Evolutionary conservation across 2,888 invertebrate genomes (phyloP), one percentile per base, ranked within the genome.

Genomic region (Drosophila lutescens): DNA sequence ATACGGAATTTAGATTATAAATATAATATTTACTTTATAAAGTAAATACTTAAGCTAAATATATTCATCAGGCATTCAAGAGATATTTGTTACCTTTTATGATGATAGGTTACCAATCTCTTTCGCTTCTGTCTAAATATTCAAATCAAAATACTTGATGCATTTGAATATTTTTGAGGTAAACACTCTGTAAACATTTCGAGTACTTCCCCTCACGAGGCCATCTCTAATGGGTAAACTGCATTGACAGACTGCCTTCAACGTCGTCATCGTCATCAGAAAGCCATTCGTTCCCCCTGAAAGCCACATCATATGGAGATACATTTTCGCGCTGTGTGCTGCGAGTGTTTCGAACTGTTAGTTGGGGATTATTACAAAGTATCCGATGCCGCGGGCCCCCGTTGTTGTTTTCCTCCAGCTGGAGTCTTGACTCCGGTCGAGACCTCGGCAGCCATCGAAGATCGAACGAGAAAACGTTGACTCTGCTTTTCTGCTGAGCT

Each of bases 351-450:
- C 71, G 51, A 65, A 63, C 80, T 84, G 74, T 79, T 73, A 74
- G 81, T 51, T 84, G 80, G 78, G 79, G 78, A 86, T 79, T 81
- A 79, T 84, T 83, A 78, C 81, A 71, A 76, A 79, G 61, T 61
- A 61, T 61, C 76, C 75, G 59, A 78, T 67, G 84, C 74, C 79
- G 56, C 47, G 56, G 47, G 59, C 56, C 51, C 60, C 55, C 8
- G 30, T 30, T 54, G 70, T 76, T 82, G 76, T 70, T 72, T 85
- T 78, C 69, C 68, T 56, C 47, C 20, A 63, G 49, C 61, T 47
- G 47, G 34, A 40, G 50, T 51, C 34, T 20, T 20, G 12, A 54
- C 43, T 34, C 67, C 9, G 30, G 43, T 20, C 20, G 10, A 17
- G 69, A 49, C 41, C 69, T 38, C 38, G 23, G 13, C 20, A 58